Evolutionary conservation across 2,797 vertebrate species (phyloP).

Genomic region (Cynodonichthys magdalenae): DNA sequence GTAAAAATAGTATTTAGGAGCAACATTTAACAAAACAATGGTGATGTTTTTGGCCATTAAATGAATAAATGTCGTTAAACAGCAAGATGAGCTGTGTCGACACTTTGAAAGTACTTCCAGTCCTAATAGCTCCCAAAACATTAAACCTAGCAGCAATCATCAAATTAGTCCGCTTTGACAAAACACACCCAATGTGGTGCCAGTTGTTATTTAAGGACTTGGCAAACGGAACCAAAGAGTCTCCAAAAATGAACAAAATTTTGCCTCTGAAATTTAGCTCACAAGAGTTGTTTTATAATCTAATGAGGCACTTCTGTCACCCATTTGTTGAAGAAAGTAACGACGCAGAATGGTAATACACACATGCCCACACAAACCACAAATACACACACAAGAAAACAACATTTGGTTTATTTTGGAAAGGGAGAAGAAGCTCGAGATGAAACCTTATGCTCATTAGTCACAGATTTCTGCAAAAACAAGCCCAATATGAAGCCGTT

Average conservation of each 20-base stretch:
- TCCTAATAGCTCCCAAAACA: constrained; percentile 17
- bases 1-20: background rate
- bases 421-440: constrained; percentile 30
- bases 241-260: constrained; percentile 52
- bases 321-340: constrained; percentile 40
- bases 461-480: constrained; percentile 40
- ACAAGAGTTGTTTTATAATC: constrained; percentile 46
- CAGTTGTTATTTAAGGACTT: constrained; percentile 35
- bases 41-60: background rate
- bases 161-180: constrained; percentile 34
- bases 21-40: background rate
- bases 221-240: constrained; percentile 31
- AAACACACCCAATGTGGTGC: constrained; percentile 21
- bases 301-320: constrained; percentile 58
- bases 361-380: constrained; percentile 15
- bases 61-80: constrained; percentile 9
- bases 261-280: constrained; percentile 42
- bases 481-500: constrained; percentile 40
- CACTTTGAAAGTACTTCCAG: constrained; percentile 10
- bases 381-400: constrained; percentile 2
- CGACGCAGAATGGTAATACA: constrained; percentile 22
- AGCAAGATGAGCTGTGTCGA: background rate
- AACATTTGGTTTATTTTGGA: constrained; percentile 31
- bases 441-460: constrained; percentile 54
- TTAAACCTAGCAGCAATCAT: constrained; percentile 15